Evolutionary conservation across 92 coral and sea anemone species (phyloP).

Genomic region (Umimayanthus chanpuru): DNA sequence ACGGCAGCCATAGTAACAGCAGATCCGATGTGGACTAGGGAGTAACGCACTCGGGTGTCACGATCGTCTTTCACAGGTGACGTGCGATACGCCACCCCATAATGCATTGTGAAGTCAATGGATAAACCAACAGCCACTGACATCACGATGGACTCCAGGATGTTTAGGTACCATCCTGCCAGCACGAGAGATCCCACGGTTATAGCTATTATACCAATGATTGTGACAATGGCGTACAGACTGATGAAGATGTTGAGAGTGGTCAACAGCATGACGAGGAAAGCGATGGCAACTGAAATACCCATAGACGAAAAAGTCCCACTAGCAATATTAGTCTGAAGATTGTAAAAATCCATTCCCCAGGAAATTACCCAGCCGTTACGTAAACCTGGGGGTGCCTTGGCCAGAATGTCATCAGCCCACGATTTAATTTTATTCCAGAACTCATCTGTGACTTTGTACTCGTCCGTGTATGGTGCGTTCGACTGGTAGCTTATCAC

Average conservation of each 20-base stretch:
- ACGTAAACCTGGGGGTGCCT: constrained; percentile 75
- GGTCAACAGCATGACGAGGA: constrained; percentile 83
- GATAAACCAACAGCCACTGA: constrained; percentile 97
- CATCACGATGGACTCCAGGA: constrained; percentile 89
- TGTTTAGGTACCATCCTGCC: constrained; percentile 91
- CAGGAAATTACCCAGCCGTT: constrained; percentile 74
- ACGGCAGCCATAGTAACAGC: constrained; percentile 93
- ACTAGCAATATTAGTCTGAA: constrained; percentile 70
- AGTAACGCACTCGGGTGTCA: constrained; percentile 73
- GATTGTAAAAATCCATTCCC: constrained; percentile 63
- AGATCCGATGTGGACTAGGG: constrained; percentile 90
- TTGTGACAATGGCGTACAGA: constrained; percentile 89
- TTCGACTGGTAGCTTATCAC: constrained; percentile 58
- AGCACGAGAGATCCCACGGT: constrained; percentile 90
- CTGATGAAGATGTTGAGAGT: constrained; percentile 92
- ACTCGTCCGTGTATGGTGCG: constrained; percentile 60
- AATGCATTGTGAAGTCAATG: constrained; percentile 97
- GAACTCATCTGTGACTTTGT: constrained; percentile 65
- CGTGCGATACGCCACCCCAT: constrained; percentile 93
- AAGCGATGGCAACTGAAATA: constrained; percentile 88
- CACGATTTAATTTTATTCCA: constrained; percentile 72
- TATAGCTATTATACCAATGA: constrained; percentile 78
- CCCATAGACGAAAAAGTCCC: constrained; percentile 87
- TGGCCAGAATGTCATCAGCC: constrained; percentile 55
- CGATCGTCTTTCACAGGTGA: constrained; percentile 69